Base-by-base conservation (phyloP, 2,888 invertebrate genomes). In the Microplitis deprimator region DNA sequence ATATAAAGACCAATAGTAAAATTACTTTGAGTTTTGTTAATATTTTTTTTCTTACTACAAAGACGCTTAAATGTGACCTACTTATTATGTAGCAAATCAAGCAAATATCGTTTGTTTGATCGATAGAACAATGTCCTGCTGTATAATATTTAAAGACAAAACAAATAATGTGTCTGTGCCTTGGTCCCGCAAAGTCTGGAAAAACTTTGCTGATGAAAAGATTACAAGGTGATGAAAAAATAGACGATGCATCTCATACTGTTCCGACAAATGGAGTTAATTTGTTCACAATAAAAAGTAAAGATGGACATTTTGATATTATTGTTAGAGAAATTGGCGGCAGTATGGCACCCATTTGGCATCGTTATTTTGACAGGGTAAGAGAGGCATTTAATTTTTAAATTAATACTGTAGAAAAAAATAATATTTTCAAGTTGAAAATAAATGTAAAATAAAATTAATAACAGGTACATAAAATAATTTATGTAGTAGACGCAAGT, bases 401-500 rank as follows among this genome's bases (percentile, higher is more conserved):
- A 50, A 50, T 50, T 50, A 50, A 13, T 50, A 13, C 50, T 50
- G 13, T 10, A 13, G 50, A 8, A 73, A 65, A 40, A 39, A 50
- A 39, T 3, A 29, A 29, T 29, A 29, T 29, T 10, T 61, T 69
- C 2, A 16, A 62, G 2, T 50, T 16, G 59, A 17, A 17, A 20
- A 5, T n/a, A n/a, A 6, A 50, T 13, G 39, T 60, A 38, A 6
- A 41, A 64, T 29, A 38, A 10, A 59, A 13, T 62, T 70, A 29
- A 29, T 76, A 71, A 6, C 73, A 88, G 88, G 82, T 86, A 17
- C 81, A 83, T 59, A 90, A 90, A 85, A 92, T 96, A 1, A 93
- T 96, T 79, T 96, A 94, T 85, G 96, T 96, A 0, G 94, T 96
- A 17, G 96, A 96, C 86, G 94, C 95, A 0, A 95, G 96, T 10